phyloP scores from a whole-genome alignment of 2,888 invertebrate species.

The Melanophora roralis region DNA sequence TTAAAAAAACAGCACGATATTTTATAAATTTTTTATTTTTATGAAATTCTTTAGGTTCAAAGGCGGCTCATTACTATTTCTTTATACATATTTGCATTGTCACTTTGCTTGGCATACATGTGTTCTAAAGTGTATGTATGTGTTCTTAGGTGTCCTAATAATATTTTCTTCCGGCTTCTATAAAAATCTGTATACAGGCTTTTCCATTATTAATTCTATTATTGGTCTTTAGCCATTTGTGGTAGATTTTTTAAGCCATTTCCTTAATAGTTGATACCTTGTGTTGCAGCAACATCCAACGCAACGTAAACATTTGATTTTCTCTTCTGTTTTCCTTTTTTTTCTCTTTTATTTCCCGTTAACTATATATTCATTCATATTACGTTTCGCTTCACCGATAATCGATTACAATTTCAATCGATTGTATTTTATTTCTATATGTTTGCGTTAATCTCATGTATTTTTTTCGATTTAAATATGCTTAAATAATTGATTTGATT shows the following conservation, averaged over 20 bases:
- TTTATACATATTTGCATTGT: constrained; percentile 6
- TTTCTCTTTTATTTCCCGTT: background rate
- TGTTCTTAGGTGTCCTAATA: background rate
- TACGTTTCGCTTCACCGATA: constrained; percentile 45
- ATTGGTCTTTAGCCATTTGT: constrained; percentile 27
- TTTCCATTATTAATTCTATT: background rate
- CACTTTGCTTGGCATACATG: background rate
- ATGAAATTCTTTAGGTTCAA: constrained; percentile 18
- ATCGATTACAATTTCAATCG: constrained; percentile 47
- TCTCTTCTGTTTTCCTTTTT: background rate
- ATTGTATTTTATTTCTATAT: constrained; percentile 9
- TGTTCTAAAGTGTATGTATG: background rate
- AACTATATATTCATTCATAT: constrained; percentile 14
- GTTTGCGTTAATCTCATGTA: background rate
- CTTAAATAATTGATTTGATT: constrained; percentile 59
- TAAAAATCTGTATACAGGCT: background rate
- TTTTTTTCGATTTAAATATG: constrained; percentile 39
- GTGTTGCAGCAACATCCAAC: background rate
- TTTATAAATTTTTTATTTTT: background rate
- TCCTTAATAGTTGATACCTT: constrained; percentile 44
- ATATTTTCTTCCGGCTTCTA: constrained; percentile 54
- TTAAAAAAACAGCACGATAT: constrained; percentile 46
- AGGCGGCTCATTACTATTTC: constrained; percentile 30
- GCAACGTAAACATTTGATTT: background rate
- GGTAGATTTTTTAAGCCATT: constrained; percentile 30